Percentiles rank a stretch among this genome's conserved stretches.
These are phyloP conservation scores for Pollenia amentaria DNA, from an alignment of 2,888 invertebrate genomes.

Conservation along the genomic window DNA sequence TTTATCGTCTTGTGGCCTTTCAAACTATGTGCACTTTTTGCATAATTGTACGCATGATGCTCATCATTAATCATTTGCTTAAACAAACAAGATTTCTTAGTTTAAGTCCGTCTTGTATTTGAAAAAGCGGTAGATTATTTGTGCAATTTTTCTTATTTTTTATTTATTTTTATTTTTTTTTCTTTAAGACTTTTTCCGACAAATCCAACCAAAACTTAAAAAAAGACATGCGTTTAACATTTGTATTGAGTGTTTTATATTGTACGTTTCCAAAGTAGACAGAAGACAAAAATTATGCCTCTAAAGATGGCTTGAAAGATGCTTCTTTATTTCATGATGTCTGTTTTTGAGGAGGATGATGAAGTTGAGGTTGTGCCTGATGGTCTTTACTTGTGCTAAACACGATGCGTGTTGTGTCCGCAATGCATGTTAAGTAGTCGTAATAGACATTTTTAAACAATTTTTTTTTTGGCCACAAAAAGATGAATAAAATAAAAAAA, in stretches of 20 bases:
- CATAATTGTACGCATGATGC: constrained; percentile 74
- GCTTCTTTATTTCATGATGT: constrained; percentile 68
- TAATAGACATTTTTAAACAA: constrained; percentile 68
- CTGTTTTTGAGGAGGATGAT: constrained; percentile 6
- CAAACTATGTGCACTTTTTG: constrained; percentile 43
- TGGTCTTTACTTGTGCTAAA: constrained; percentile 53
- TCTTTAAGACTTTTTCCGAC: constrained; percentile 49
- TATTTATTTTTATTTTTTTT: constrained; percentile 12
- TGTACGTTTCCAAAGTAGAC: constrained; percentile 55
- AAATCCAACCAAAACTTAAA: constrained; percentile 1
- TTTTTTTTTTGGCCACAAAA: constrained; percentile 24
- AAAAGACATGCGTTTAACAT: constrained; percentile 72
- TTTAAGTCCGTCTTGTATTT: constrained; percentile 39
- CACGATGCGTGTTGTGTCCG: constrained; percentile 70
- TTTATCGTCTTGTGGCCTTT: not conserved
- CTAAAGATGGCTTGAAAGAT: constrained; percentile 66
- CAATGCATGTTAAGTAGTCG: constrained; percentile 73
- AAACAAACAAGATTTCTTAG: constrained; percentile 68
- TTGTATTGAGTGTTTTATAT: constrained; percentile 73
- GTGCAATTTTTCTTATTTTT: constrained; percentile 63
- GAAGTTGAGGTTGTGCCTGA: constrained; percentile 32
- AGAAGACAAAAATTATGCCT: constrained; percentile 59
- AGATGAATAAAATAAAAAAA: constrained; percentile 8
- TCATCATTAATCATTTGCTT: constrained; percentile 71
- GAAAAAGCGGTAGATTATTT: constrained; percentile 72